These are phyloP conservation scores for Siphamia tubifer DNA, from an alignment of 2,113 vertebrate species.

Conservation along the genomic window DNA sequence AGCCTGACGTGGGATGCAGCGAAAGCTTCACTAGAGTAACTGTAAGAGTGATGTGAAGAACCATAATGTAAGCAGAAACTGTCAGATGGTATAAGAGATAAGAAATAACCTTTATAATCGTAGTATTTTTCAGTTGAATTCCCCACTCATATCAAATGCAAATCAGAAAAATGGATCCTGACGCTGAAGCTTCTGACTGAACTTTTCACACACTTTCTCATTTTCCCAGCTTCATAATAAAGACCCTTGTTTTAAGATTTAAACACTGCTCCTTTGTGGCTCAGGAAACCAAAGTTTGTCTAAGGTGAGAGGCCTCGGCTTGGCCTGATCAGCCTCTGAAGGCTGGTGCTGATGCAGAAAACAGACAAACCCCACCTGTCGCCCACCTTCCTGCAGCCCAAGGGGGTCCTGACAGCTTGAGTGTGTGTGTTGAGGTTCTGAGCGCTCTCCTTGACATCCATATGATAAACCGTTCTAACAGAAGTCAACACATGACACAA, in stretches of 20 bases:
- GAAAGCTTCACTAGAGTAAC: too few species aligned
- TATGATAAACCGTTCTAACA: slow-evolving; percentile 7
- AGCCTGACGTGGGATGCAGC: too few species aligned
- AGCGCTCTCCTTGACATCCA: slow-evolving; percentile 12
- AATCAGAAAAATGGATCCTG: neutral
- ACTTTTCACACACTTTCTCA: slow-evolving; percentile 5
- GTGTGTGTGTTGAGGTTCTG: neutral
- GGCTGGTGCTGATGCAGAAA: slow-evolving; percentile 34
- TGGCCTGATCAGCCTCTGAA: neutral
- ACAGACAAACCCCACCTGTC: slow-evolving; percentile 18
- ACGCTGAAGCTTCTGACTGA: neutral
- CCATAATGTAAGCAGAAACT: too few species aligned
- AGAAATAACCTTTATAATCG: neutral
- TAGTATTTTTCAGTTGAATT: too few species aligned
- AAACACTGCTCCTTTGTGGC: slow-evolving; percentile 35
- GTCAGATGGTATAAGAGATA: neutral
- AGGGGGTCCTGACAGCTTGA: neutral
- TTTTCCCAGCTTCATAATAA: slow-evolving; percentile 8
- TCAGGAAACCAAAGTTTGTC: slow-evolving; percentile 42
- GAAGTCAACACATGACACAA: slow-evolving; percentile 2
- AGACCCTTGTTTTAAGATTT: slow-evolving; percentile 12
- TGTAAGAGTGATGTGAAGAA: too few species aligned
- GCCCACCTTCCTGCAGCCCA: neutral
- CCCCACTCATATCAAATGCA: neutral
- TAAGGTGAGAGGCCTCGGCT: slow-evolving; percentile 47